Percentiles rank a stretch among this genome's conserved stretches.
Evolutionary conservation across 2,797 vertebrate genomes (phyloP).

Genomic region (Hydrolagus colliei): DNA sequence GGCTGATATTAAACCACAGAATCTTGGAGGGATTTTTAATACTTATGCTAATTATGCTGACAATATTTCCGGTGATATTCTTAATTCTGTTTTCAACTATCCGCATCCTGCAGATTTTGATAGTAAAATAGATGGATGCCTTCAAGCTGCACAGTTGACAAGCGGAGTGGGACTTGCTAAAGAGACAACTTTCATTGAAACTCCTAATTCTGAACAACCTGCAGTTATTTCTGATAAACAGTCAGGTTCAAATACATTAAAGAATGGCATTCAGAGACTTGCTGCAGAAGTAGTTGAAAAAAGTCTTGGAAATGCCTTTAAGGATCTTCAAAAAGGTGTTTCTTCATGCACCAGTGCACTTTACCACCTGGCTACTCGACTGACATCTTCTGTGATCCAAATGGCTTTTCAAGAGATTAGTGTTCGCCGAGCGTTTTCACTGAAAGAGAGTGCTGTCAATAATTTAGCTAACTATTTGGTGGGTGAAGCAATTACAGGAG

Average conservation of each 20-base stretch:
- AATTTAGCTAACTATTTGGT: slow-evolving; percentile 82
- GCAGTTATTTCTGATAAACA: background rate
- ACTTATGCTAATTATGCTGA: slow-evolving; percentile 82
- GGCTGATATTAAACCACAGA: slow-evolving; percentile 56
- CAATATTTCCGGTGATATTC: slow-evolving; percentile 78
- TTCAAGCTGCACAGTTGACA: slow-evolving; percentile 66
- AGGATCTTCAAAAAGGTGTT: slow-evolving; percentile 89
- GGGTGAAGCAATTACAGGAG: slow-evolving; percentile 80
- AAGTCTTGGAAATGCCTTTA: slow-evolving; percentile 85
- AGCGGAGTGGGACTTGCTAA: slow-evolving; percentile 62
- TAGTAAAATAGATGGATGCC: slow-evolving; percentile 67
- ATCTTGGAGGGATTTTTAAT: slow-evolving; percentile 61
- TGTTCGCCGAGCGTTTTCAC: slow-evolving; percentile 71
- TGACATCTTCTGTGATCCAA: slow-evolving; percentile 90
- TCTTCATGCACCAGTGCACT: slow-evolving; percentile 85
- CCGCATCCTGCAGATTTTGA: slow-evolving; percentile 61
- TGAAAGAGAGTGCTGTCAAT: slow-evolving; percentile 81
- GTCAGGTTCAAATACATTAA: slow-evolving; percentile 62
- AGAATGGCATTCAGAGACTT: slow-evolving; percentile 86
- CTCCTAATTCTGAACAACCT: background rate
- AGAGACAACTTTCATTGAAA: slow-evolving; percentile 51
- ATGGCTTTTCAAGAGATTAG: slow-evolving; percentile 96
- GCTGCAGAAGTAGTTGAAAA: slow-evolving; percentile 86
- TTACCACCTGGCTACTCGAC: slow-evolving; percentile 81
- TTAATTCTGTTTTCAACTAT: slow-evolving; percentile 74